Evolutionary conservation across 2,797 vertebrate genomes (phyloP).

Genomic region (Lophius americanus): DNA sequence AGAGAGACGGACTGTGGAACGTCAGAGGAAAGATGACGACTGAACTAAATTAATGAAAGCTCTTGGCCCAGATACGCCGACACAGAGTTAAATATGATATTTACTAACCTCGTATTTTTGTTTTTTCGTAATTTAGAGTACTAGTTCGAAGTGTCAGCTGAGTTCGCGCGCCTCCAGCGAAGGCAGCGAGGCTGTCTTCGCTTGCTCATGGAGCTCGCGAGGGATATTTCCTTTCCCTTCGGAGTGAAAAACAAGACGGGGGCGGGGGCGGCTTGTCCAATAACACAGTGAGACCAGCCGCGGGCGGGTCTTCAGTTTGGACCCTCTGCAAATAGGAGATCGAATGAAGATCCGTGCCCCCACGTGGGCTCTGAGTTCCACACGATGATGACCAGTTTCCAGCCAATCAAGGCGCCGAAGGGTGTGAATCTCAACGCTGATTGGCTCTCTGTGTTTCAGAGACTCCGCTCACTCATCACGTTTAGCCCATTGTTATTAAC

Average conservation of each 20-base stretch:
- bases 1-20: constrained; percentile 15
- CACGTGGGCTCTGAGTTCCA: constrained; percentile 78
- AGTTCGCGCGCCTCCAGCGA: constrained; percentile 70
- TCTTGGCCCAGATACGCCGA: constrained; percentile 30
- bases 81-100: constrained; percentile 69
- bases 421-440: constrained; percentile 80
- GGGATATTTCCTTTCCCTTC: constrained; percentile 80
- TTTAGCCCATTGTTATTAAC: constrained; percentile 78
- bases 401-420: constrained; percentile 71
- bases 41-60: constrained; percentile 34
- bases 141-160: constrained; percentile 70
- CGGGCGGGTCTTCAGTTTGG: constrained; percentile 41
- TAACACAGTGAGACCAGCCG: constrained; percentile 5
- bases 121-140: constrained; percentile 25
- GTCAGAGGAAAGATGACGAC: constrained; percentile 40
- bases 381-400: constrained; percentile 53
- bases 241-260: constrained; percentile 74
- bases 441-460: constrained; percentile 76
- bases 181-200: constrained; percentile 59
- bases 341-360: constrained; percentile 45
- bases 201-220: constrained; percentile 71
- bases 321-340: constrained; percentile 54
- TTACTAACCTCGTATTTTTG: constrained; percentile 64
- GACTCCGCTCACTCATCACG: constrained; percentile 79
- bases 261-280: constrained; percentile 59